phyloP scores from a whole-genome alignment of 2,113 vertebrate species.

The Bambusicola thoracicus region DNA sequence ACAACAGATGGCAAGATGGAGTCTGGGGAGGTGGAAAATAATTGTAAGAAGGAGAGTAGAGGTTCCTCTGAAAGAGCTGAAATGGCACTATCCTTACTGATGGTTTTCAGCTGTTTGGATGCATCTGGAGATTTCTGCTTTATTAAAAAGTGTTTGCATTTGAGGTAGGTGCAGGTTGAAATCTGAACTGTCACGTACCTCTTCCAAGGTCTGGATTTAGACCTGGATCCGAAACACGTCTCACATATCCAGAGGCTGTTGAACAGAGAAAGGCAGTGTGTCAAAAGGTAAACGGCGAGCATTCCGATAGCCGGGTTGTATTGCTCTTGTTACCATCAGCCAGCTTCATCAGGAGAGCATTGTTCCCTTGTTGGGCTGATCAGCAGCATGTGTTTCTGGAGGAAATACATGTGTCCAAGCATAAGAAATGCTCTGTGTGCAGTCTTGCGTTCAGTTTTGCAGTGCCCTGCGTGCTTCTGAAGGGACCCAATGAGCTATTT shows the following conservation, averaged over 20 bases:
- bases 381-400: background rate
- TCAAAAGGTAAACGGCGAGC: background rate
- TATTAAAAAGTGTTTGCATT: background rate
- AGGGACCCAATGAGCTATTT: background rate
- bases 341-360: background rate
- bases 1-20: background rate
- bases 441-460: background rate
- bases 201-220: background rate
- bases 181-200: background rate
- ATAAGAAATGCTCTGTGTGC: background rate
- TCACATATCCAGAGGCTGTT: background rate
- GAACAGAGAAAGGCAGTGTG: background rate
- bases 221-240: background rate
- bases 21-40: background rate
- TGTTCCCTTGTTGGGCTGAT: background rate
- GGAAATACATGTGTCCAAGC: background rate
- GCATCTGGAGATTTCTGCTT: constrained; percentile 35
- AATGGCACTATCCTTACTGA: constrained; percentile 10
- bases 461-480: background rate
- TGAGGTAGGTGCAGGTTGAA: background rate
- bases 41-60: background rate
- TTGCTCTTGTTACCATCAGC: background rate
- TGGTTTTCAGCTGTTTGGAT: constrained; percentile 41
- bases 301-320: background rate
- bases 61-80: background rate